Conservation (phyloP, 2,888 invertebrate genomes). For the Trichogramma evanescens region DNA sequence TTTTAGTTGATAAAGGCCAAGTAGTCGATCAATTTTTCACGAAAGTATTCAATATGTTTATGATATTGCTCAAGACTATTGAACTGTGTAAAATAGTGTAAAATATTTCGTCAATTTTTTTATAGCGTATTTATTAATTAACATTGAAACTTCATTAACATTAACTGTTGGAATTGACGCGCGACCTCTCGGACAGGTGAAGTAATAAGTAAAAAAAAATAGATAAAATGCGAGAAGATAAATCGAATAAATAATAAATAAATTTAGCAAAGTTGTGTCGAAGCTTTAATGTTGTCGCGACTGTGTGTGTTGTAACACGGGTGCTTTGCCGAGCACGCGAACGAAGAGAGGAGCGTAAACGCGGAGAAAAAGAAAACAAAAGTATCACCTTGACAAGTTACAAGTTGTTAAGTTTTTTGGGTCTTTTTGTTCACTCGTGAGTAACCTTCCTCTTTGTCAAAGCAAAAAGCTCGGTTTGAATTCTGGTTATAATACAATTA, state of each 20-base stretch:
- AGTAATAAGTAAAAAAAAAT: conserved; percentile 5
- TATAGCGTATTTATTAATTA: neutral
- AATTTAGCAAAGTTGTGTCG: conserved; percentile 10
- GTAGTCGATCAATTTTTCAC: too few species aligned
- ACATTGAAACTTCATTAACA: neutral
- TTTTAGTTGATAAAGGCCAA: neutral
- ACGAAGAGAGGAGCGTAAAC: too few species aligned
- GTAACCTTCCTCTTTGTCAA: too few species aligned
- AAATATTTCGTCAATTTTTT: conserved; percentile 10
- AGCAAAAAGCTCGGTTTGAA: too few species aligned
- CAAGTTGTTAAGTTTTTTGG: too few species aligned
- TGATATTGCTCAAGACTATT: neutral
- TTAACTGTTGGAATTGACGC: neutral
- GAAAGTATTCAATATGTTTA: too few species aligned
- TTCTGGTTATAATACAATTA: too few species aligned
- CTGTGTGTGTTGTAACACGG: neutral
- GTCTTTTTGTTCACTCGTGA: too few species aligned
- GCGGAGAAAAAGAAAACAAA: too few species aligned
- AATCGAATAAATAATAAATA: neutral
- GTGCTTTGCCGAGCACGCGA: too few species aligned
- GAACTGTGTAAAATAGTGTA: conserved; percentile 18
- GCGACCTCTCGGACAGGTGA: conserved; percentile 15
- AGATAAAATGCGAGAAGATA: conserved; percentile 11
- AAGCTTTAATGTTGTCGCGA: conserved; percentile 26
- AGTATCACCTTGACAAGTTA: too few species aligned